These are phyloP conservation scores for Alcis repandata DNA, from an alignment of 2,888 invertebrate species.

Conservation along the genomic window DNA sequence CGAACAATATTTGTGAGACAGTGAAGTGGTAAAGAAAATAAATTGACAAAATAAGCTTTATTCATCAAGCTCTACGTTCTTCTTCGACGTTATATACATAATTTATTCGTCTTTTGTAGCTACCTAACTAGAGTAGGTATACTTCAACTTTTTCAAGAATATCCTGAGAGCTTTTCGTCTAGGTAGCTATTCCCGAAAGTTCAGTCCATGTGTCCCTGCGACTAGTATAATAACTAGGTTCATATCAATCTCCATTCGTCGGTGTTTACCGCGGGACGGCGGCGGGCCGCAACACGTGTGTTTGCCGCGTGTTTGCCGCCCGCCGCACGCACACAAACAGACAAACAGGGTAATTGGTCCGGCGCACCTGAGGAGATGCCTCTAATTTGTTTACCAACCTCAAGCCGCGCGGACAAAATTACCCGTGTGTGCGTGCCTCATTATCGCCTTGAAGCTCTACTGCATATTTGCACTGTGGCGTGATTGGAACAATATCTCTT, in stretches of 20 bases:
- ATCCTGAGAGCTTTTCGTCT: no score
- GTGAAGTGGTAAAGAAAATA: no score
- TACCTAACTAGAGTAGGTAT: no score
- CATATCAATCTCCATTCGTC: neutral
- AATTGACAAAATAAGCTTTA: no score
- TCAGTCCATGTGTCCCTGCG: no score
- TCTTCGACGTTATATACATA: no score
- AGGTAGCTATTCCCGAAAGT: no score
- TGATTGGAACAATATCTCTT: neutral
- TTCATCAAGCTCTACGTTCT: no score
- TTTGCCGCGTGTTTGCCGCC: conserved; percentile 8
- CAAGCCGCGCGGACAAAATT: conserved; percentile 40
- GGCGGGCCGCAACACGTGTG: conserved; percentile 3
- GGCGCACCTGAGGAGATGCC: conserved; percentile 40
- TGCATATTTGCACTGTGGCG: conserved; percentile 24
- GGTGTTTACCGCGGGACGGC: conserved; percentile 1
- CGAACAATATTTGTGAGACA: no score
- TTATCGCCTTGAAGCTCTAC: conserved; percentile 32
- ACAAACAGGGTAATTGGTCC: conserved; percentile 44
- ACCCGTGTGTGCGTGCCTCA: conserved; percentile 31
- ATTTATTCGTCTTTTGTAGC: neutral
- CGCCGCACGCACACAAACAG: conserved; percentile 38
- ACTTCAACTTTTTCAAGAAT: no score
- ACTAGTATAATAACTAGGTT: neutral
- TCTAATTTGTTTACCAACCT: conserved; percentile 46